Base-by-base conservation (phyloP, 2,797 vertebrate species). In the Urocyon cinereoargenteus region DNA sequence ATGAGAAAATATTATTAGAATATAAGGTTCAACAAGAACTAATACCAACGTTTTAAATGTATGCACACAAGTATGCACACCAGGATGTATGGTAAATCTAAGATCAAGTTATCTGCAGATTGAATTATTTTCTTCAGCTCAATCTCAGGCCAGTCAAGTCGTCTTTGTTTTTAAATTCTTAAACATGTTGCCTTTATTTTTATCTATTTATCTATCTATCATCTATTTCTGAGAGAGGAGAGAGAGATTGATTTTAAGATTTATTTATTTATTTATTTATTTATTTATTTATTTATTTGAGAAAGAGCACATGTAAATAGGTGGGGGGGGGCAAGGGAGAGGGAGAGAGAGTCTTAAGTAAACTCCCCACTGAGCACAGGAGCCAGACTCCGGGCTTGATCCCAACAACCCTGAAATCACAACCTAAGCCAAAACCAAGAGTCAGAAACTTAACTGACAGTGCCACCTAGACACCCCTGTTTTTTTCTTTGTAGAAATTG, bases 1-100 rank as follows among this genome's bases (percentile, higher is more conserved):
- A 45, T 77, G 40, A 97, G 51, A 78, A 93, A 88, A 86, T n/a
- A 57, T 62, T 81, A 57, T 86, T 95, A 57, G 93, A 66, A 62
- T 96, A 55, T n/a, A 57, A 79, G 8, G 4, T 45, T 90, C 61
- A 90, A 40, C 4, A 90, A 79, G 36, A 49, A 49, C 21, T 72
- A 28, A 94, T 96, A 21, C 4, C 18, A 36, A 61, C 70, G 34
- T 28, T 62, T 64, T n/a, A 59, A 70, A 28, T 87, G 3, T 61
- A 11, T 78, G 9, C 12, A 34, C 1, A 49, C 18, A 31, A 24
- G 0, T 15, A 45, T 45, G 40, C 40, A 45, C 40, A 34, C 49
- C 19, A 78, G 45, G 55, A 77, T 36, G 8, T 53, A 59, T 18
- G 77, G 36, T 10, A 83, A 90, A 79, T 64, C 82, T 77, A 16